phyloP scores from a whole-genome alignment of 2,113 vertebrate species.

The Trachemys scripta region DNA sequence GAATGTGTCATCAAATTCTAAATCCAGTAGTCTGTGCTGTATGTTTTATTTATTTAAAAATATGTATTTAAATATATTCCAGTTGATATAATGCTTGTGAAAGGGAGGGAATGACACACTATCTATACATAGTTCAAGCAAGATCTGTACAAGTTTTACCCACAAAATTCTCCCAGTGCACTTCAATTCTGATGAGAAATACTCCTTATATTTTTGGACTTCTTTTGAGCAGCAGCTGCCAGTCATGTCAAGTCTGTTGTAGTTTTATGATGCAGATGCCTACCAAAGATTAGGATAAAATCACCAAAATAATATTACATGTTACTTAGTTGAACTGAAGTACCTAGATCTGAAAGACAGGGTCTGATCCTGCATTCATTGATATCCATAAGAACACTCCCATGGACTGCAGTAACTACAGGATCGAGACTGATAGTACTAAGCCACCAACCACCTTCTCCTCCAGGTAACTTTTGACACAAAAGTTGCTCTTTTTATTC shows the following conservation, averaged over 20 bases:
- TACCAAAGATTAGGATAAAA: not conserved
- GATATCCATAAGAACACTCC: not conserved
- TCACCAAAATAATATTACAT: too few species aligned
- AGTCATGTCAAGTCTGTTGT: not conserved
- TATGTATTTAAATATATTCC: not conserved
- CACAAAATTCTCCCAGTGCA: not conserved
- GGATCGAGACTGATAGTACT: not conserved
- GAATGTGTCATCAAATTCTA: not conserved
- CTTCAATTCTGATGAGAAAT: not conserved
- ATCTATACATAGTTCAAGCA: not conserved
- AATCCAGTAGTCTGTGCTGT: not conserved
- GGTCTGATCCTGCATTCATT: rapidly evolving
- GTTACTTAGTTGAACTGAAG: not conserved
- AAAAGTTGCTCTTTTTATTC: not conserved
- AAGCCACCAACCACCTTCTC: not conserved
- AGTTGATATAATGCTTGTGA: not conserved
- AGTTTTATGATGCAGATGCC: not conserved
- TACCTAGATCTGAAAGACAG: not conserved
- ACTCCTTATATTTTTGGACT: rapidly evolving
- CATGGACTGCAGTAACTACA: not conserved
- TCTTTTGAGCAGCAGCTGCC: rapidly evolving
- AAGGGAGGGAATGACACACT: not conserved
- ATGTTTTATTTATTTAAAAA: not conserved
- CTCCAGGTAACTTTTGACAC: not conserved
- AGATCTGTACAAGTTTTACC: not conserved